Percentiles rank a stretch among this genome's conserved stretches.
These are phyloP conservation scores for Dasyurus viverrinus DNA, from an alignment of 2,113 vertebrate species.

Conservation along the genomic window DNA sequence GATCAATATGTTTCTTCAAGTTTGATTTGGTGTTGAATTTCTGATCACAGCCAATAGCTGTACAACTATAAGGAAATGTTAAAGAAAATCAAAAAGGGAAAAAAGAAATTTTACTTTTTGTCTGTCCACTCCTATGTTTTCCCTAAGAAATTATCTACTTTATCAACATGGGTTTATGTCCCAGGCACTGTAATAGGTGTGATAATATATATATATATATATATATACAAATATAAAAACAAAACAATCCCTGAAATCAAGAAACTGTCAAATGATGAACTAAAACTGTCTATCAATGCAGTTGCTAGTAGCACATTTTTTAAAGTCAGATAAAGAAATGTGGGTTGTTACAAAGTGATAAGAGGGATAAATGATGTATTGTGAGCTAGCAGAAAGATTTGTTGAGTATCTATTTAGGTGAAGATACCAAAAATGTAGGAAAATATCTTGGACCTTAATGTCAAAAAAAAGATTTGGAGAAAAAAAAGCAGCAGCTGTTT, in stretches of 20 bases:
- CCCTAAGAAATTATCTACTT: neutral
- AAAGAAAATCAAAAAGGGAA: slow-evolving; percentile 20
- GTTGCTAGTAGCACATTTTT: neutral
- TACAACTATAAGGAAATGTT: slow-evolving; percentile 85
- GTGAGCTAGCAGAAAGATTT: no score
- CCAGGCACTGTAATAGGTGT: neutral
- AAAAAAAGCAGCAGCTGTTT: no score
- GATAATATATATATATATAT: neutral
- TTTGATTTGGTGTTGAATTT: slow-evolving; percentile 88
- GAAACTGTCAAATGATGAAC: neutral
- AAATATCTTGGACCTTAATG: no score
- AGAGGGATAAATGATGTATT: neutral
- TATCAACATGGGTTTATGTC: neutral
- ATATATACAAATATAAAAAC: neutral
- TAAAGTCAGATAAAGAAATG: neutral
- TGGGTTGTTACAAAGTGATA: neutral
- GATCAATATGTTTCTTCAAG: slow-evolving; percentile 90
- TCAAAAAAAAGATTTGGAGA: no score
- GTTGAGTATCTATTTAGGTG: no score
- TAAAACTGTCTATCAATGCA: neutral
- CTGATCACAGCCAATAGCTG: slow-evolving; percentile 84
- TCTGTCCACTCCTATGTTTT: neutral
- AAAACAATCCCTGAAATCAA: neutral
- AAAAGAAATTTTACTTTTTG: neutral
- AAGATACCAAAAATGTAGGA: no score